Base-by-base conservation (phyloP, 2,797 vertebrate genomes). In the Mus minutoides region DNA sequence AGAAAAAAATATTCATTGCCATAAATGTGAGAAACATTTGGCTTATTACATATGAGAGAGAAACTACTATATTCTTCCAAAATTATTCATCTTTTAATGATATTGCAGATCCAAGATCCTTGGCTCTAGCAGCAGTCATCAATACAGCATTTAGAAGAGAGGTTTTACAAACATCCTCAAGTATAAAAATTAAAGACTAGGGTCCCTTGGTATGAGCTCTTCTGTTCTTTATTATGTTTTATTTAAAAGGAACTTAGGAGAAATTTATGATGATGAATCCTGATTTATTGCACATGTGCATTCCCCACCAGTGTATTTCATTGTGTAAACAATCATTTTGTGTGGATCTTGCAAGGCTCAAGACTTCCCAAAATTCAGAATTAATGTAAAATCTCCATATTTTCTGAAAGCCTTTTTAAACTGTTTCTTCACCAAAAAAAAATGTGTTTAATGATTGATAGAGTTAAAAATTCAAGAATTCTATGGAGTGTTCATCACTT, bases 31-130 rank as follows among this genome's bases (percentile, higher is more conserved):
- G 16, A 90, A 96, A 83, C 8, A 90, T 26, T 29, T 96, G 76
- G 94, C 88, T 89, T 92, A 89, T 85, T 98, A 92, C 86, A 88
- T 0, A 37, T 93, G 13, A 77, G 84, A 92, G 7, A 94, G 17
- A 14, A 97, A 34, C 19, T 3, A 0, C 76, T 3, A 0, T 77
- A 83, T 64, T 96, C 21, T 85, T 37, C 37, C 87, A 29, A 77
- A 96, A 24, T 40, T 49, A n/a, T 96, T 84, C 16, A 21, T 87
- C 54, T 95, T 84, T 94, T 83, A 46, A 85, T 93, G 46, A 29
- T 93, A 54, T 62, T 49, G 79, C 73, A 79, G 56, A 54, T 90
- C n/a, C 71, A 12, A 43, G 87, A 94, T 83, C 69, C 58, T 43
- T 79, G 82, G 17, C 37, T 95, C n/a, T 43, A 9, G 4, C 88